A percentile compares a stretch with the other conserved stretches of the same genome.
Conservation (phyloP, 2,113 vertebrate species). For the Channa argus region DNA sequence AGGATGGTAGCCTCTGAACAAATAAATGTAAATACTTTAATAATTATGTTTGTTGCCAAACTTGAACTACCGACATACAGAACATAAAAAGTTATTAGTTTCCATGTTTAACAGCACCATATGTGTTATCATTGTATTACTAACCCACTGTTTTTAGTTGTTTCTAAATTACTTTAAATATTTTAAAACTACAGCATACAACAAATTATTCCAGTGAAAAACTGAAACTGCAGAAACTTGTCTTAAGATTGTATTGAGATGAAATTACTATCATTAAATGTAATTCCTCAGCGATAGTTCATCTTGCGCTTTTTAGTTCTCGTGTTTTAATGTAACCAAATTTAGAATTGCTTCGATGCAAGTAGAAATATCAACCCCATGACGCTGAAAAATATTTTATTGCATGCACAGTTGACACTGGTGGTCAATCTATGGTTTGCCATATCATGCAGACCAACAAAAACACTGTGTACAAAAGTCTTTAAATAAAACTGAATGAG, state of each 20-base stretch:
- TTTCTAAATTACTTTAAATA: not conserved
- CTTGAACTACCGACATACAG: not conserved
- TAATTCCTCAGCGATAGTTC: not conserved
- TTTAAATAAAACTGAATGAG: conserved; percentile 10
- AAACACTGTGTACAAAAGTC: conserved; percentile 51
- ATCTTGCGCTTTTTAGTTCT: too few species aligned
- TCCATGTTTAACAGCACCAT: too few species aligned
- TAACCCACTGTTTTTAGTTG: not conserved
- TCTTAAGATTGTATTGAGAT: not conserved
- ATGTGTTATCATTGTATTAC: not conserved
- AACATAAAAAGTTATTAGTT: too few species aligned
- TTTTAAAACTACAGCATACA: not conserved
- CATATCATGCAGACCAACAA: conserved; percentile 77
- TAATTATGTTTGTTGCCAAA: not conserved
- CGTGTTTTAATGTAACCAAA: too few species aligned
- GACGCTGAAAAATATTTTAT: conserved; percentile 68
- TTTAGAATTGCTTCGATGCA: too few species aligned
- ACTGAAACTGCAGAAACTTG: not conserved
- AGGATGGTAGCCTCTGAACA: not conserved
- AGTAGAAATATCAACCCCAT: not conserved
- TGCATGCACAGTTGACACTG: conserved; percentile 66
- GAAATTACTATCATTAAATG: not conserved
- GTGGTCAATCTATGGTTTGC: conserved; percentile 73
- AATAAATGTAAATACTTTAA: not conserved
- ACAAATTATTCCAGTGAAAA: not conserved